Evolutionary conservation across 2,797 vertebrate genomes (phyloP), one percentile per base, ranked within the genome.

Genomic region (Aldrovandia affinis): DNA sequence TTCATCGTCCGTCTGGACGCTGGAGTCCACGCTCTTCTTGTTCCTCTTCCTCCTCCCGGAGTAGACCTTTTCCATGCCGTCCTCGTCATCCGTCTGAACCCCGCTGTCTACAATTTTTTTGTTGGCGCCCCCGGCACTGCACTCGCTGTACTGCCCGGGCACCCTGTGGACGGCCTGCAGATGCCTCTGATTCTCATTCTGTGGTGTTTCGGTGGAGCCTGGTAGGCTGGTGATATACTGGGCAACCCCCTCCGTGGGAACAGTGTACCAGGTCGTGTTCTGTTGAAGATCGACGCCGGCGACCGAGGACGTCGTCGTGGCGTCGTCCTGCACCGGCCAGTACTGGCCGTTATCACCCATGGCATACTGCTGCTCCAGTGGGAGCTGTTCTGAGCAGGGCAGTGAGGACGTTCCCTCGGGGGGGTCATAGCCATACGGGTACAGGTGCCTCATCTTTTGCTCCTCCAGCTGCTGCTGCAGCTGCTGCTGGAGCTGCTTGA

Each of bases 1-100:
- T 89, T 99, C 99, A 86, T 99, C 99, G 88, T 99, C 99, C 5
- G 99, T 99, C 92, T 99, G 99, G 82, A 99, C 98, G 88, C 99
- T 98, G 1, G 97, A 99, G 90, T 99, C 99, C 78, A 99, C 97
- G 73, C 98, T 97, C 90, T 98, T 99, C 92, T 97, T 99, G 90
- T 89, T 97, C 86, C 93, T 96, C 90, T 98, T 97, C 90, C 97
- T 97, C 85, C 96, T 97, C 75, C 95, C 95, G 36, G 95, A 89
- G 47, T 97, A 99, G 78, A 94, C 95, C 90, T 97, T 97, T 85
- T 97, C 98, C 28, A 96, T 90, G n/a, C 94, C 91, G 4, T 99
- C 98, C 90, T 99, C 98, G 78, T 99, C 98, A 84, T 99, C 98
- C 0, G 98, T 99, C 91, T 99, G 98, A 20, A 98, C 98, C 50